Conservation (phyloP, 2,797 vertebrate genomes). For the Onychomys arenicola region DNA sequence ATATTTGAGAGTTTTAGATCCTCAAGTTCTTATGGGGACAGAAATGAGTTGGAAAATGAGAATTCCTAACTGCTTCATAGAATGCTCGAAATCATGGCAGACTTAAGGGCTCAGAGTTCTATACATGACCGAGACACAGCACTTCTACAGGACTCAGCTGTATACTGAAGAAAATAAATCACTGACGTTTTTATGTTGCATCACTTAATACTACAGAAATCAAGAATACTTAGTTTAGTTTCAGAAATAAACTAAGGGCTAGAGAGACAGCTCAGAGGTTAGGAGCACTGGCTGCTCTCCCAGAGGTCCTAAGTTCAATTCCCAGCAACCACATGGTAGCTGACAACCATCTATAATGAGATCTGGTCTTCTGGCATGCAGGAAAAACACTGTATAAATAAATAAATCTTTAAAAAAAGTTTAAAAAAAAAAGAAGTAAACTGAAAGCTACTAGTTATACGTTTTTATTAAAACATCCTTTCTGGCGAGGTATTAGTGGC, state of each 20-base stretch:
- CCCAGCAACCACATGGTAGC: no score
- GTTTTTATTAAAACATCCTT: constrained; percentile 35
- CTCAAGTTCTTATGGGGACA: constrained; percentile 9
- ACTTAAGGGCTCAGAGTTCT: not conserved
- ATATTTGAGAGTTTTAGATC: constrained; percentile 31
- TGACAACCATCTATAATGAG: no score
- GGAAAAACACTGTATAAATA: no score
- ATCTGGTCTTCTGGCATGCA: no score
- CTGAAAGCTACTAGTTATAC: not conserved
- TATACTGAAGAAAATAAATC: not conserved
- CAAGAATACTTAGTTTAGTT: not conserved
- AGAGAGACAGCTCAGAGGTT: no score
- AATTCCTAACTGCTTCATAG: not conserved
- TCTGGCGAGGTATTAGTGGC: not conserved
- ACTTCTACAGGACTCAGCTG: not conserved
- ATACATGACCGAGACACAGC: not conserved
- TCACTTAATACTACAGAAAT: not conserved
- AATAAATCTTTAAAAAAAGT: no score
- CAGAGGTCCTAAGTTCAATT: no score
- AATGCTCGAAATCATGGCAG: constrained; percentile 11
- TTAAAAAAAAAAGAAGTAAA: not conserved
- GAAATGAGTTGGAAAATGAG: constrained; percentile 53
- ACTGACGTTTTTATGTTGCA: not conserved
- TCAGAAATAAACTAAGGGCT: not conserved
- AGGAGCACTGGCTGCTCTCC: no score